Base-by-base conservation (phyloP, 2,797 vertebrate species). In the Eospalax fontanierii region DNA sequence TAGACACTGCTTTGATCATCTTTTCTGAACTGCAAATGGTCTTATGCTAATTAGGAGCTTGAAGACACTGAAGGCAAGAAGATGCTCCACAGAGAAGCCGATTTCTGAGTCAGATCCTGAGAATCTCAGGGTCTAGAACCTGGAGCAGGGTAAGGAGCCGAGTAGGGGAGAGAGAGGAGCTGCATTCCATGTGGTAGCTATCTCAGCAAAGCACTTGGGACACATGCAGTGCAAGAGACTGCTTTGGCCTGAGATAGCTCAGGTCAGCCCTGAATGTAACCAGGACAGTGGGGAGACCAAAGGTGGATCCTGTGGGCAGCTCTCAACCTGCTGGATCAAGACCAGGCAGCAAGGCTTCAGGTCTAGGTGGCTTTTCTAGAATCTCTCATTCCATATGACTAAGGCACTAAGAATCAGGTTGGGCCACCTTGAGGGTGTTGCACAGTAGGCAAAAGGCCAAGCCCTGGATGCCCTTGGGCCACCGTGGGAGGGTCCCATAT, bases 1-100 rank as follows among this genome's bases (percentile, higher is more conserved):
- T 0, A 96, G 91, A 93, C 66, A 63, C 66, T 0, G 5, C 5
- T 95, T 68, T 92, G 90, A 93, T 83, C 94, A 63, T 93, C 96
- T 96, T 97, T 75, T 92, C 35, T 87, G 73, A 57, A 24, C 80
- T 93, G 15, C 2, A 57, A 95, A 88, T 40, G 75, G 76, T n/a
- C 59, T 70, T 15, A n/a, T 93, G 97, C 95, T 96, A 90, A 97
- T 96, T 90, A 92, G 83, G 71, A 91, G 82, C 74, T 16, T 14
- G 71, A 50, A 78, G 91, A 24, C 59, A 65, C 50, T 89, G 35
- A 95, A 88, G 81, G 83, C 38, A 94, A 97, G 93, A n/a, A 22
- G 35, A 66, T 33, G 85, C 54, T 74, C 50, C 57, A 1, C 50
- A 12, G 43, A 65, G 4, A 4, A 61, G n/a, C 21, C 14, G 7